Evolutionary conservation across 1,140 invertebrate genomes (phyloP).

Genomic region (Cylas formicarius): DNA sequence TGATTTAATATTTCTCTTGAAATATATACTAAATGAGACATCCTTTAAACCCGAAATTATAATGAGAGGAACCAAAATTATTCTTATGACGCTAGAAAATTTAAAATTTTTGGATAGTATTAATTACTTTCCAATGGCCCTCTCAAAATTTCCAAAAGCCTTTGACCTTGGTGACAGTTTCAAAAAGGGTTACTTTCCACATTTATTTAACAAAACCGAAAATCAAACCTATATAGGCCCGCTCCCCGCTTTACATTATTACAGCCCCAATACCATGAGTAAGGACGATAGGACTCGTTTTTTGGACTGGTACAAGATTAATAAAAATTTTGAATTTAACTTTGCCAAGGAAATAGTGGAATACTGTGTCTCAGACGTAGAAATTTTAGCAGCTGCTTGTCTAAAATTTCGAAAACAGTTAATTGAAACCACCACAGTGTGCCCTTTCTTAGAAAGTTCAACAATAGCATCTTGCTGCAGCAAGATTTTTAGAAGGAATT

Average conservation of each 20-base stretch:
- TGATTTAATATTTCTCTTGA: slow-evolving; percentile 9
- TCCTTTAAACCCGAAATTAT: slow-evolving; percentile 2
- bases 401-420: too few species aligned
- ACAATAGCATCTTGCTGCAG: too few species aligned
- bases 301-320: slow-evolving; percentile 12
- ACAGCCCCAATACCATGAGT: slow-evolving; percentile 14
- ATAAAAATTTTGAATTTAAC: slow-evolving; percentile 6
- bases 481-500: too few species aligned
- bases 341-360: slow-evolving; percentile 12
- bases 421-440: too few species aligned
- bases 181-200: slow-evolving; percentile 23
- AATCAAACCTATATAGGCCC: slow-evolving; percentile 15
- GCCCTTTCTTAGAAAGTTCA: too few species aligned
- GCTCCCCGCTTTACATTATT: slow-evolving; percentile 12
- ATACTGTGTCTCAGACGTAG: slow-evolving; percentile 16
- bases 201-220: slow-evolving; percentile 19
- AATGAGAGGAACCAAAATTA: slow-evolving; percentile 4
- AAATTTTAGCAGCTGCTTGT: too few species aligned
- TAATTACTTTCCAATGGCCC: slow-evolving; percentile 13
- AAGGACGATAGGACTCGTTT: slow-evolving; percentile 2
- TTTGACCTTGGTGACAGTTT: slow-evolving; percentile 9
- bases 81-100: neutral
- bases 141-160: slow-evolving; percentile 10
- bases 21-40: slow-evolving; percentile 1
- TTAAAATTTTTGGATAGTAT: slow-evolving; percentile 14